Base-by-base conservation (phyloP, 2,797 vertebrate species). In the Enteromius mattozi region DNA sequence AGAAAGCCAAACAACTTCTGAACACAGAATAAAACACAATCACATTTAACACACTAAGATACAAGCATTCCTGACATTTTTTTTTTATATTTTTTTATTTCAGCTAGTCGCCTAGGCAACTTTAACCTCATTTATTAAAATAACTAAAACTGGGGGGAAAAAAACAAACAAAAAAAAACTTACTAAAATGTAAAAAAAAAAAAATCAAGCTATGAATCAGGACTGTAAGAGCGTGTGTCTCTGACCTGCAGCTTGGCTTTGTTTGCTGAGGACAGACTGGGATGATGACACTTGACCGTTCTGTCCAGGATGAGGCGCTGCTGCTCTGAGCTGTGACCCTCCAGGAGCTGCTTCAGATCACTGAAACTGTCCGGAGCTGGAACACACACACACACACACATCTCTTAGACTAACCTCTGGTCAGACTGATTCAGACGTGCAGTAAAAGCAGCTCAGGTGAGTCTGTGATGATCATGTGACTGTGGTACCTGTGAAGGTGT, bases 1-100 rank as follows among this genome's bases (percentile, higher is more conserved):
- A 99, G 94, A 76, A 98, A 98, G 51, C 95, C 95, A 56, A 97
- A 96, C 2, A 99, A 89, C 92, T 97, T 99, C 98, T 99, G 91
- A n/a, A 89, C 90, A 47, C 91, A 56, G 89, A 66, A 84, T 2
- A 82, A 24, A 79, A n/a, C 4, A 56, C 4, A 56, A 68, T 6
- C 12, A 30, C 4, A 27, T 27, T 27, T 4, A 49, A 47, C 47
- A 45, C 37, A 71, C 19, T 33, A 33, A 56, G 16, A 21, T 14
- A 47, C 54, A 33, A 27, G 27, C 27, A 27, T 27, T 27, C 27
- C 27, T 27, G 27, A 27, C 27, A 27, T 27, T 27, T 27, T 27
- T 27, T 1, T 27, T 27, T 27, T 27, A 27, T 27, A 27, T 27
- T 27, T 27, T 27, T 27, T 27, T 27, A 33, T 33, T 33, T 33